These are phyloP conservation scores for Caracal caracal DNA, from an alignment of 2,113 vertebrate species.

Conservation along the genomic window DNA sequence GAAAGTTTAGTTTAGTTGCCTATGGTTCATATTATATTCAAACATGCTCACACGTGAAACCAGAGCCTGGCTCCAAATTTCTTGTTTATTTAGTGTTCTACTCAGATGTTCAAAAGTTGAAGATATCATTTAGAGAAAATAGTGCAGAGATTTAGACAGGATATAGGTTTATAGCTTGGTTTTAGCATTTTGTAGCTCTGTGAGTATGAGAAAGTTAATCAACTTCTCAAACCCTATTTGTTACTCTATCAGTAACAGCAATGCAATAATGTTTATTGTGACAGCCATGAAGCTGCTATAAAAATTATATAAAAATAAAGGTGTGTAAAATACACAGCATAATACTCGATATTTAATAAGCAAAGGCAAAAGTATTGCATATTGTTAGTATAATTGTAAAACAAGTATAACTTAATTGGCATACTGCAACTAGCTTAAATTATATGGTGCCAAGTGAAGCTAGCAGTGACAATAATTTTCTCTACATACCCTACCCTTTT, in stretches of 20 bases:
- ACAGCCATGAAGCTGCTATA: background rate
- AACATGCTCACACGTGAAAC: background rate
- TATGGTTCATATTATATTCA: background rate
- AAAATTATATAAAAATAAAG: constrained; percentile 18
- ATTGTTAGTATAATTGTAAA: background rate
- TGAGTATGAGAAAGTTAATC: background rate
- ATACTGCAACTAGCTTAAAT: background rate
- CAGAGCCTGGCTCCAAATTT: background rate
- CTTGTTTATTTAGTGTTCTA: constrained; percentile 6
- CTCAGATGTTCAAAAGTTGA: background rate
- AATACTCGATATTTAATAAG: background rate
- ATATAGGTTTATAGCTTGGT: background rate
- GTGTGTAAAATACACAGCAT: background rate
- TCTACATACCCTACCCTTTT: background rate
- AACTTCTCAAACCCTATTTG: background rate
- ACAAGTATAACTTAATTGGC: background rate
- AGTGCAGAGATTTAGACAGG: background rate
- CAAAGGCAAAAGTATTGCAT: background rate
- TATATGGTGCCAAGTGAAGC: background rate
- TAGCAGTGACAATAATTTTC: background rate
- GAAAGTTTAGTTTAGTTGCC: background rate
- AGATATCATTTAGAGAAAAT: background rate
- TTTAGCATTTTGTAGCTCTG: background rate
- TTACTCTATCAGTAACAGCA: background rate
- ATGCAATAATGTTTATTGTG: background rate